Evolutionary conservation across 2,888 invertebrate genomes (phyloP), one percentile per base, ranked within the genome.

Genomic region (Pollenia angustigena): DNA sequence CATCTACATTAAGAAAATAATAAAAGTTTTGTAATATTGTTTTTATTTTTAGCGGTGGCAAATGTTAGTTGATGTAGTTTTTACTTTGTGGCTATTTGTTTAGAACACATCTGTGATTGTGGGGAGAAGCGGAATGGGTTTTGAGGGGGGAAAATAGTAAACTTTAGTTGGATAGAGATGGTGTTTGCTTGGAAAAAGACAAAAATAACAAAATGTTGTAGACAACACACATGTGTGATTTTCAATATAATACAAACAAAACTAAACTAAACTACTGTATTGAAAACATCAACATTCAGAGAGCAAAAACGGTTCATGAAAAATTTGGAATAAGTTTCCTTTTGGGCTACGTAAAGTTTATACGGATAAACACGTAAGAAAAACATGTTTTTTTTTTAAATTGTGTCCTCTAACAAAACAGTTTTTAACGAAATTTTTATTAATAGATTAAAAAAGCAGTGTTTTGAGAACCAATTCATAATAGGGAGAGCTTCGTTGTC

Each of bases 171-270:
- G 62, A 42, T 66, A 50, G 40, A 50, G 14, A 3, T 66, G 48
- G 48, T 9, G 2, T 40, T 52, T 69, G 42, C 52, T 75, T 64
- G 16, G 64, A 64, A n/a, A 14, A 62, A 62, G 44, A 18, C 54
- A 48, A 69, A 56, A 23, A 23, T 14, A 50, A 66, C 14, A 60
- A 75, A 50, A 64, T 1, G 42, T 60, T 1, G 42, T 60, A 46
- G 52, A 56, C 58, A 69, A 80, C 40, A 62, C 16, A 44, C 68
- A 80, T 80, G 74, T 80, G 84, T 80, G 66, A 81, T 78, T 79
- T 74, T 68, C 12, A 81, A 52, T 68, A 50, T 68, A 66, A 62
- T 23, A 48, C 81, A 52, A 78, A 78, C 66, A 66, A 81, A 76
- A 72, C 42, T 66, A 81, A 76, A 72, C 42, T 66, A 54, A 62